Percentiles rank a stretch among this genome's conserved stretches.
phyloP scores from a whole-genome alignment of 2,888 invertebrate genomes.

The Andrena fulva region DNA sequence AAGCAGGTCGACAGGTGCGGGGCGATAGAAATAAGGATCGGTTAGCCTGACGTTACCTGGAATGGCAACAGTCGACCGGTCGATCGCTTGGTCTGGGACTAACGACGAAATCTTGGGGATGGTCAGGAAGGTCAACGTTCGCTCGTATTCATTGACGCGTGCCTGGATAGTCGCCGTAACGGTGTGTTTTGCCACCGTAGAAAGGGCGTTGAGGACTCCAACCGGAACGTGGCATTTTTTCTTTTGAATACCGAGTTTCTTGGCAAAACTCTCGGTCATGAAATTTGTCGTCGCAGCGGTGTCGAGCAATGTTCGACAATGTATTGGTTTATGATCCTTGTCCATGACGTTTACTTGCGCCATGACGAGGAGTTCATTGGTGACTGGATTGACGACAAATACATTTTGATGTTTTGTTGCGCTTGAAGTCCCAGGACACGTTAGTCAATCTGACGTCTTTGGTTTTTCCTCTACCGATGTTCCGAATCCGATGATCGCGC shows the following conservation, averaged over 20 bases:
- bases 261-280: too few species aligned
- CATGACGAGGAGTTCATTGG: not conserved
- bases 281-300: too few species aligned
- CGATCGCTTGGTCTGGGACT: not conserved
- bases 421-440: not conserved
- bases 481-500: not conserved
- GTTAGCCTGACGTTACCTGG: not conserved
- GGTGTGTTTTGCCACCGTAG: not conserved
- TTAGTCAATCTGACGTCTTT: not conserved
- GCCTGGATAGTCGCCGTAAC: slow-evolving; percentile 1
- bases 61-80: not conserved
- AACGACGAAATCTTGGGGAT: not conserved
- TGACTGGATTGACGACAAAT: not conserved
- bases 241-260: too few species aligned
- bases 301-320: slow-evolving; percentile 5
- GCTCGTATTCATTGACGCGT: not conserved
- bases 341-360: not conserved
- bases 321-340: not conserved
- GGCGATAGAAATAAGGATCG: not conserved
- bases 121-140: not conserved
- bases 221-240: not conserved
- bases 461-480: not conserved
- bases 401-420: not conserved
- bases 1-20: not conserved
- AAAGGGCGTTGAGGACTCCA: not conserved